Conservation (phyloP, 2,797 vertebrate genomes). For the Tragelaphus oryx region DNA sequence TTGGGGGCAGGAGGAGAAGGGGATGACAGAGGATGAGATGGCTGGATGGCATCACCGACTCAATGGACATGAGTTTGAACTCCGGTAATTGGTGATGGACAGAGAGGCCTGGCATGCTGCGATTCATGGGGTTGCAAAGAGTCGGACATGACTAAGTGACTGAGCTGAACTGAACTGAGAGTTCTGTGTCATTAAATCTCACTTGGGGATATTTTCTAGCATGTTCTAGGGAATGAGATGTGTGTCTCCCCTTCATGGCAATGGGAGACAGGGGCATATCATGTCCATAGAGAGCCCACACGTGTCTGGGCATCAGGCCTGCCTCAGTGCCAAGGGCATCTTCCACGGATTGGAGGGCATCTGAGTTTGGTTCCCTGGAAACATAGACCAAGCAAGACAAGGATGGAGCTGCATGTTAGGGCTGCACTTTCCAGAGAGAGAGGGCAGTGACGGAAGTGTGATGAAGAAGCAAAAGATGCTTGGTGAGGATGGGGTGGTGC, state of each 20-base stretch:
- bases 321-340: background rate
- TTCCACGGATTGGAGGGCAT: background rate
- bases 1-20: too few relatives aligned
- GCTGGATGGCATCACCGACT: too few relatives aligned
- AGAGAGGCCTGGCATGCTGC: too few relatives aligned
- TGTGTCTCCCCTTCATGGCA: background rate
- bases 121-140: too few relatives aligned
- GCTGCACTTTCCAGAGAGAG: background rate
- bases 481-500: background rate
- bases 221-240: background rate
- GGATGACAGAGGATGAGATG: too few relatives aligned
- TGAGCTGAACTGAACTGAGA: background rate
- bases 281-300: background rate
- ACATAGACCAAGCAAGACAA: background rate
- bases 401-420: background rate
- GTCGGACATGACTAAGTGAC: accelerated
- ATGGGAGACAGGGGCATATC: background rate
- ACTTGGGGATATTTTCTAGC: background rate
- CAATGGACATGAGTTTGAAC: too few relatives aligned
- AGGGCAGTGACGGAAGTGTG: background rate
- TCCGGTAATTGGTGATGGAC: too few relatives aligned
- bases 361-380: background rate
- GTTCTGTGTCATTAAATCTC: background rate
- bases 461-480: background rate
- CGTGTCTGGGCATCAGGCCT: background rate